Evolutionary conservation across 2,888 invertebrate genomes (phyloP).

Genomic region (Troglohyphantes excavatus): DNA sequence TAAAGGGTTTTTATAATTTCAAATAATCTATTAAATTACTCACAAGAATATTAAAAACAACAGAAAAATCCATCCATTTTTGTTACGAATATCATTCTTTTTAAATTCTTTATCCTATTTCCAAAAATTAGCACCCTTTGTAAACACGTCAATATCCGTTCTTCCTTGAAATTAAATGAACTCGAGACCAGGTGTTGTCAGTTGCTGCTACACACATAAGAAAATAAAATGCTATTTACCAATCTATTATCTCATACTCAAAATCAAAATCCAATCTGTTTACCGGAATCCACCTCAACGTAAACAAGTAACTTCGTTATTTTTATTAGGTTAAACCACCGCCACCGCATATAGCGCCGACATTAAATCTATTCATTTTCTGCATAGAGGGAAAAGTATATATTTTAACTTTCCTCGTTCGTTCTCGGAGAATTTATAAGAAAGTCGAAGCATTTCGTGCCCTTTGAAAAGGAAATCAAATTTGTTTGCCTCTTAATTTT

Average conservation of each 20-base stretch:
- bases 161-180: too few species aligned
- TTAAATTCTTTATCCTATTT: too few species aligned
- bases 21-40: too few species aligned
- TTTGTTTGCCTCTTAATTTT: slow-evolving; percentile 4
- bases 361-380: neutral
- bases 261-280: neutral
- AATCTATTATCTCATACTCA: neutral
- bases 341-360: neutral
- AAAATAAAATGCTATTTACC: neutral
- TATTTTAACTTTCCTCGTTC: neutral
- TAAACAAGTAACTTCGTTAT: neutral
- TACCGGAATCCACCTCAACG: neutral
- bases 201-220: too few species aligned
- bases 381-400: neutral
- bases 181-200: too few species aligned
- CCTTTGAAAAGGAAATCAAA: slow-evolving; percentile 2
- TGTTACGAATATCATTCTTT: too few species aligned
- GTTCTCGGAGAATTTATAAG: neutral
- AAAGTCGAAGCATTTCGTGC: neutral
- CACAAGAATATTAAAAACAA: too few species aligned
- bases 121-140: too few species aligned
- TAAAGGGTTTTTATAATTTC: too few species aligned
- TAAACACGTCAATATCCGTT: too few species aligned
- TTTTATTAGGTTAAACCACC: neutral
- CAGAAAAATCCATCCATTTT: too few species aligned